Evolutionary conservation across 2,113 vertebrate species (phyloP).

Genomic region (Amphiprion ocellaris): DNA sequence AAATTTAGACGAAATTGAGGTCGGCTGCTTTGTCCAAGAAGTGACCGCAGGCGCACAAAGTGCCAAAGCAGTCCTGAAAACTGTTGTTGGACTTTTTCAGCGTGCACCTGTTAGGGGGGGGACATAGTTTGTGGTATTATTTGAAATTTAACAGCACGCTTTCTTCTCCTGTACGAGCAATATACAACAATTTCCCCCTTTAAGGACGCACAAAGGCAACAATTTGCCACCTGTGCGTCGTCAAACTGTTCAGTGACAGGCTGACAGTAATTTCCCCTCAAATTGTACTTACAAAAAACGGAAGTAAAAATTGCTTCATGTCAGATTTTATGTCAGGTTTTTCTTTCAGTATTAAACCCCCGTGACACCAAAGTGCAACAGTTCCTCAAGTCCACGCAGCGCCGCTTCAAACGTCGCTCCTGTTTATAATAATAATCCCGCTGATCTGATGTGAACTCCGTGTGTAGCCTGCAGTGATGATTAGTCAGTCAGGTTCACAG

Average conservation of each 20-base stretch:
- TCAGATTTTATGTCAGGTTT: background rate
- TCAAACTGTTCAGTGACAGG: background rate
- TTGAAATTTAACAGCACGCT: background rate
- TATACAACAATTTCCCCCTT: slow-evolving; percentile 15
- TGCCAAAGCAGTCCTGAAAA: slow-evolving; percentile 12
- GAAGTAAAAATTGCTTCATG: background rate
- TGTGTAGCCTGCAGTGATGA: slow-evolving; percentile 31
- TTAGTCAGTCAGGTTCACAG: slow-evolving; percentile 49
- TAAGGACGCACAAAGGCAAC: slow-evolving; percentile 11
- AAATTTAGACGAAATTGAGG: slow-evolving; percentile 7
- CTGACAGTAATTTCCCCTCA: background rate
- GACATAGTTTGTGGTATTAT: background rate
- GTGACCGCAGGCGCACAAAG: slow-evolving; percentile 1
- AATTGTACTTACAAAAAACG: background rate
- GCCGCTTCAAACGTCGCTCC: slow-evolving; percentile 1
- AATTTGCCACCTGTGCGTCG: slow-evolving; percentile 14
- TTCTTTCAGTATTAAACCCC: background rate
- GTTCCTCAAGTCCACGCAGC: slow-evolving; percentile 8
- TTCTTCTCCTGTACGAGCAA: background rate
- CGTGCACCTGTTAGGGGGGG: slow-evolving; percentile 24
- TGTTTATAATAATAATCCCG: slow-evolving; percentile 14
- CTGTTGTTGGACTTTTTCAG: slow-evolving; percentile 19
- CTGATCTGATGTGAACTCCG: slow-evolving; percentile 40
- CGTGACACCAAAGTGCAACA: slow-evolving; percentile 12
- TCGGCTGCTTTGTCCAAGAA: background rate